Percentiles rank a stretch among this genome's conserved stretches.
These are phyloP conservation scores for Thomomys bottae DNA, from an alignment of 2,113 vertebrate species.

Conservation along the genomic window DNA sequence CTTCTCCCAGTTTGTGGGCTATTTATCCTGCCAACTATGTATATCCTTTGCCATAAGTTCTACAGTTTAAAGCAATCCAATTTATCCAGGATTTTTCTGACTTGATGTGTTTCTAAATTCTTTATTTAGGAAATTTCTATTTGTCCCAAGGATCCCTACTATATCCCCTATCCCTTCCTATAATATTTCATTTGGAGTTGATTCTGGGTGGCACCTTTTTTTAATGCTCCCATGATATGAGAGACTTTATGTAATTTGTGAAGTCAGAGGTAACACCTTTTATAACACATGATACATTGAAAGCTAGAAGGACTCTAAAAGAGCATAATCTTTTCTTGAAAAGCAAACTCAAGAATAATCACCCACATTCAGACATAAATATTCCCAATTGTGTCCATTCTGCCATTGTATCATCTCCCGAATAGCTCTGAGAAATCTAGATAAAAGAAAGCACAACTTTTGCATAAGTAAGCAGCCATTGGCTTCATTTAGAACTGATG, in stretches of 20 bases:
- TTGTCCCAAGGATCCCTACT: too few species aligned
- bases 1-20: too few species aligned
- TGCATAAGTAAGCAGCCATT: neutral
- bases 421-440: constrained; percentile 8
- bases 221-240: neutral
- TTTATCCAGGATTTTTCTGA: too few species aligned
- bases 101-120: too few species aligned
- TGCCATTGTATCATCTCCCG: neutral
- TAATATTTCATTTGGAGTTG: too few species aligned
- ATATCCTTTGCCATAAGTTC: too few species aligned
- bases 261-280: neutral
- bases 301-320: neutral
- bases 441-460: constrained; percentile 4
- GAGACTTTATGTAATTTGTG: constrained; percentile 14
- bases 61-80: too few species aligned
- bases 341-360: constrained; percentile 11
- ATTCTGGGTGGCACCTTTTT: neutral
- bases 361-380: constrained; percentile 12
- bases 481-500: constrained; percentile 26
- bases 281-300: constrained; percentile 8
- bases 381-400: neutral
- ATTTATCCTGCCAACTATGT: too few species aligned
- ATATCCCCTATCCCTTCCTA: too few species aligned
- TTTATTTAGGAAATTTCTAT: too few species aligned
- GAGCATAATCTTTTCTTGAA: neutral